Evolutionary conservation across 2,797 vertebrate genomes (phyloP).

Genomic region (Clamator glandarius): DNA sequence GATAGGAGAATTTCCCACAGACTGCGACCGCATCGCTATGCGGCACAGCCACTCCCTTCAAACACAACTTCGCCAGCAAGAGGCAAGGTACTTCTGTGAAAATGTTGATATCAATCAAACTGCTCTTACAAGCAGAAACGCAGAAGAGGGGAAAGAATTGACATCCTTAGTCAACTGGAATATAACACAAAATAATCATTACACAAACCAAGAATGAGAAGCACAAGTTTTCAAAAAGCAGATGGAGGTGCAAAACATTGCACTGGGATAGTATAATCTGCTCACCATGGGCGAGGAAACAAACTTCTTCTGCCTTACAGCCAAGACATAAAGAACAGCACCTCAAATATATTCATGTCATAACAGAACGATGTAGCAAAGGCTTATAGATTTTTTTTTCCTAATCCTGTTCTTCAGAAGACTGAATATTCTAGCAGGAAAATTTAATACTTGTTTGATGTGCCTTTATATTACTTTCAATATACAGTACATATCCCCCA

Average conservation of each 20-base stretch:
- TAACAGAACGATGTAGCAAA: not conserved
- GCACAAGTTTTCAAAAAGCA: not conserved
- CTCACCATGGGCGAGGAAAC: not conserved
- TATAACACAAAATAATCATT: not conserved
- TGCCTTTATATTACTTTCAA: conserved; percentile 42
- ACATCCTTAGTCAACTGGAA: not conserved
- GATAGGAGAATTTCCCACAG: not conserved
- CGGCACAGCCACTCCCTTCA: not conserved
- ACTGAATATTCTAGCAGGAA: not conserved
- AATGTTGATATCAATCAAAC: not conserved
- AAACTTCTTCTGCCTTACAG: not conserved
- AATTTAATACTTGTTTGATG: conserved; percentile 44
- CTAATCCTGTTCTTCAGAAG: not conserved
- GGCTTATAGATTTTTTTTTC: not conserved
- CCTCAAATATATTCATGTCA: not conserved
- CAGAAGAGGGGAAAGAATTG: not conserved
- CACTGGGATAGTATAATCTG: not conserved
- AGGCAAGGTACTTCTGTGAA: not conserved
- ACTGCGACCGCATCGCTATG: not conserved
- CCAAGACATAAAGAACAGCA: not conserved
- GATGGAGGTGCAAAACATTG: not conserved
- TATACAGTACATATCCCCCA: conserved; percentile 3
- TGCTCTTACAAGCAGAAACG: not conserved
- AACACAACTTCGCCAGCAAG: not conserved
- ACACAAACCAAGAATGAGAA: not conserved